These are phyloP conservation scores for Rhyacophila evoluta DNA, from an alignment of 2,888 invertebrate genomes.

Conservation along the genomic window DNA sequence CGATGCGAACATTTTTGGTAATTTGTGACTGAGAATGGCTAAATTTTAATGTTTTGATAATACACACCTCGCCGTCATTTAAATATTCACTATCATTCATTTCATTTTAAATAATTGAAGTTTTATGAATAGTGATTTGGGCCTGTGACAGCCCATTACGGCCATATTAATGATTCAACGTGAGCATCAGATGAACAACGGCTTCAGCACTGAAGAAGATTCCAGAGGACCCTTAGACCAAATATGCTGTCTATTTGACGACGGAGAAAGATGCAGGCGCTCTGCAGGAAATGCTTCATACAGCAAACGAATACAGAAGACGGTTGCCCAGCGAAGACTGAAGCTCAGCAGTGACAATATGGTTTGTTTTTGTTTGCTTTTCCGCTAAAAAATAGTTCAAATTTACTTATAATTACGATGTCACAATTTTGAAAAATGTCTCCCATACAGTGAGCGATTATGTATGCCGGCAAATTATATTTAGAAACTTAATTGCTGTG, in stretches of 20 bases:
- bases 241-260: constrained; percentile 93
- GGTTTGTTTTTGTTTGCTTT: too few relatives aligned
- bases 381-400: too few relatives aligned
- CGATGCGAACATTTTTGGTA: not conserved
- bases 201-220: constrained; percentile 92
- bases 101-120: not conserved
- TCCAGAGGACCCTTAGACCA: constrained; percentile 89
- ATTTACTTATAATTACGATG: too few relatives aligned
- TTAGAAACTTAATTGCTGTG: too few relatives aligned
- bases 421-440: too few relatives aligned
- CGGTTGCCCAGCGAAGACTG: constrained; percentile 89
- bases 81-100: not conserved
- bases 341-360: constrained; percentile 88
- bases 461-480: too few relatives aligned
- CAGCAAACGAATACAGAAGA: constrained; percentile 96
- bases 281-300: constrained; percentile 95
- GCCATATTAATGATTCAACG: constrained; percentile 67
- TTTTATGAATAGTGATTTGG: constrained; percentile 13
- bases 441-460: too few relatives aligned
- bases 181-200: constrained; percentile 80
- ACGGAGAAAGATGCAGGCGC: constrained; percentile 86
- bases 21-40: not conserved
- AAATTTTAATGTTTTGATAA: not conserved
- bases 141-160: constrained; percentile 23
- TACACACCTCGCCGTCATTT: not conserved